Base-by-base conservation (phyloP, 2,888 invertebrate species). In the Nemoura dubitans region DNA sequence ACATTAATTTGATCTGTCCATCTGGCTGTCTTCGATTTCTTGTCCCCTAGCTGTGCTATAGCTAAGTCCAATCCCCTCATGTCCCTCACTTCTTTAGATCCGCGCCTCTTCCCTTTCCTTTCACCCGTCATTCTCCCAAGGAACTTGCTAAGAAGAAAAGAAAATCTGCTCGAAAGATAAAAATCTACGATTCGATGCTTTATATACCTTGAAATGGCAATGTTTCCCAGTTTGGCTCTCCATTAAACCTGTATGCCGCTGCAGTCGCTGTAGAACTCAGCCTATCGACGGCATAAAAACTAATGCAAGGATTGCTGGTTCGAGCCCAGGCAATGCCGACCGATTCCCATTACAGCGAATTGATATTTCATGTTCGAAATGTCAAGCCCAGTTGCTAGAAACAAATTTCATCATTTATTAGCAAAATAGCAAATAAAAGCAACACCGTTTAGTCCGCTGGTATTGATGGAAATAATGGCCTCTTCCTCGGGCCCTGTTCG, bases 1-100 rank as follows among this genome's bases (percentile, higher is more conserved):
- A 43, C 83, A 83, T 83, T 83, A 42, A 84, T 59, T 84, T 84
- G 43, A 84, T 84, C 84, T 84, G 84, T 84, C 84, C 59, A 76
- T 84, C 84, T 76, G 84, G 7, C 84, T 43, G 76, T 59, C 59
- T 43, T 76, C 84, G 43, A 83, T 83, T 83, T 84, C 84, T 76
- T 76, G 84, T 84, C 84, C 42, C 83, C 83, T 83, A 21, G 36
- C 83, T 25, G 42, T 43, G 42, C 78, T 14, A 78, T 78, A 21
- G 59, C 21, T 14, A 7, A 78, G 25, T 25, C 83, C 43, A 42
- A 83, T 59, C 59, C 59, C 3, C 83, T 29, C 84, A 27, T n/a
- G 30, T 29, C 29, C 28, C 27, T 76, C 29, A 43, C 27, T 42
- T 14, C 83, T 59, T 21, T 83, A 21, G 7, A 30, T 42, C 82